These are phyloP conservation scores for Chloropsis cyanopogon DNA, from an alignment of 2,113 vertebrate genomes.

Conservation along the genomic window DNA sequence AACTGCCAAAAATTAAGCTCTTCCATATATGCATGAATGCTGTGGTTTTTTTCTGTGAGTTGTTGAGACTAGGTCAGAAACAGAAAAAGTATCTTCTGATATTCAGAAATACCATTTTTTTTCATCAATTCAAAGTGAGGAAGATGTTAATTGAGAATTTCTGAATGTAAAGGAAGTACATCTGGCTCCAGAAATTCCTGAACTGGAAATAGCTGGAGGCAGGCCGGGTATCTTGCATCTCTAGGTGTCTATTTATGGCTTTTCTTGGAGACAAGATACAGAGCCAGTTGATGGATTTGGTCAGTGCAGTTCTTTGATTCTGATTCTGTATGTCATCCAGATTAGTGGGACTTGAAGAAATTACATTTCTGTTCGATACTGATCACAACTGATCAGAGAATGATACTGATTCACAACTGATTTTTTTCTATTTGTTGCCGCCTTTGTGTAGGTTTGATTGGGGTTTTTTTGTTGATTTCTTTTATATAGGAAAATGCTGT, in stretches of 20 bases:
- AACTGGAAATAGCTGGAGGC: not conserved
- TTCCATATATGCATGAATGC: not conserved
- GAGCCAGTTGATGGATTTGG: not conserved
- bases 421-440: not conserved
- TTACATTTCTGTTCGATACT: not conserved
- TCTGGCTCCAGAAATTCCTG: not conserved
- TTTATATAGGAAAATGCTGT: not conserved
- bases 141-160: not conserved
- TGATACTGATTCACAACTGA: not conserved
- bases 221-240: not conserved
- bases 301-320: not conserved
- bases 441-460: accelerated
- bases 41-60: not conserved
- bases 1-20: not conserved
- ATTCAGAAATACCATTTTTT: not conserved
- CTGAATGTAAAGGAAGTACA: not conserved
- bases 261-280: not conserved
- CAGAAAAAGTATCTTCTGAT: not conserved
- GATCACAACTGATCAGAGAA: not conserved
- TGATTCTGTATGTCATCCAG: not conserved
- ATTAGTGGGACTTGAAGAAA: not conserved
- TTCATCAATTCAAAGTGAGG: not conserved
- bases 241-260: not conserved
- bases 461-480: not conserved
- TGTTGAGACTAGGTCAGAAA: not conserved